Conservation (phyloP, 2,888 invertebrate species). For the Eulithis prunata region DNA sequence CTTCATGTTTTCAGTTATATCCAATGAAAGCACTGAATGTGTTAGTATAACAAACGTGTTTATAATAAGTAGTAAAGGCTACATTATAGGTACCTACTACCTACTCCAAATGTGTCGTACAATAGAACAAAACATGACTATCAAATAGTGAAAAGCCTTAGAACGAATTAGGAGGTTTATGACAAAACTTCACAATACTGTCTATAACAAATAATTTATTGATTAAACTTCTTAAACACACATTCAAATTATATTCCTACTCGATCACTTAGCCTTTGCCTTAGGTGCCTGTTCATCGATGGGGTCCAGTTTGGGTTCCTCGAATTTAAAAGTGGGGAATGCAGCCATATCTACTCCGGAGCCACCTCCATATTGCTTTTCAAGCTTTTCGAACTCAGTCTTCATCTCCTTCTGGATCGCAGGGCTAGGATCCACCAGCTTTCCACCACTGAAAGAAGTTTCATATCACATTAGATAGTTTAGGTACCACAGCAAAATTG, state of each 20-base stretch:
- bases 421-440: conserved; percentile 92
- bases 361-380: conserved; percentile 91
- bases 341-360: conserved; percentile 93
- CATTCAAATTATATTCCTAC: conserved; percentile 37
- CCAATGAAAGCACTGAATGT: no score
- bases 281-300: conserved; percentile 77
- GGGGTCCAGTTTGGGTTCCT: conserved; percentile 88
- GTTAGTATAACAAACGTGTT: no score
- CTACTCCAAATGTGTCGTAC: no score
- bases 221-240: conserved; percentile 38
- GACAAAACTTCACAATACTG: conserved; percentile 23
- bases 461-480: neutral
- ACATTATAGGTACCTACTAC: no score
- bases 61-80: no score
- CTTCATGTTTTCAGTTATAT: no score
- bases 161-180: no score
- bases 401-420: conserved; percentile 90
- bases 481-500: neutral
- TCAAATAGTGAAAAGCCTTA: neutral
- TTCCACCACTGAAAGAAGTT: conserved; percentile 87
- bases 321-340: conserved; percentile 94
- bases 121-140: neutral
- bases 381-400: conserved; percentile 91
- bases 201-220: conserved; percentile 42
- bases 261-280: conserved; percentile 55